phyloP scores from a whole-genome alignment of 1,140 invertebrate genomes.

The Magallana gigas region DNA sequence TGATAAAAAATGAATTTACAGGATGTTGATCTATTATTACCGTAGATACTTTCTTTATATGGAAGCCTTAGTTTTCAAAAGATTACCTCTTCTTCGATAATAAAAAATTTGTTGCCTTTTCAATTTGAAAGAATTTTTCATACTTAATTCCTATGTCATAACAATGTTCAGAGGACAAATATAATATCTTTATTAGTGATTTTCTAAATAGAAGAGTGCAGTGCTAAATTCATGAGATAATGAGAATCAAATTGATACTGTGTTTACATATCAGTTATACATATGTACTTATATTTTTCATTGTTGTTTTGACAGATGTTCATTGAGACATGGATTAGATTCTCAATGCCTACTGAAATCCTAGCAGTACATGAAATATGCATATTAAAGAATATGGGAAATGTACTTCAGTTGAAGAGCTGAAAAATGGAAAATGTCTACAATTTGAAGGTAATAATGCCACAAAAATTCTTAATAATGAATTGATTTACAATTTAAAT shows the following conservation, averaged over 20 bases:
- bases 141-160: background rate
- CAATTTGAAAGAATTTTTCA: too few relatives aligned
- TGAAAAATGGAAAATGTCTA: constrained; percentile 20
- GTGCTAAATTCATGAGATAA: constrained; percentile 1
- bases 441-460: background rate
- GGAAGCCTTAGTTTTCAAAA: too few relatives aligned
- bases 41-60: background rate
- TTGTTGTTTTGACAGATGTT: background rate
- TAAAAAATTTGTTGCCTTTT: too few relatives aligned
- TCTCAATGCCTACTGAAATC: background rate
- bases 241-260: background rate
- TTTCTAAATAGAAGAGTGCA: background rate
- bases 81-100: too few relatives aligned
- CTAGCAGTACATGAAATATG: background rate
- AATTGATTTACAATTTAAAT: background rate
- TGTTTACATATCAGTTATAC: background rate
- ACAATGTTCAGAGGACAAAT: background rate
- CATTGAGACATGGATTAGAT: background rate
- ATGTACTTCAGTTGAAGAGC: background rate
- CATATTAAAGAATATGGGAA: background rate
- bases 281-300: background rate
- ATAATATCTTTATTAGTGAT: background rate
- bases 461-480: background rate
- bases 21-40: background rate
- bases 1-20: background rate